Evolutionary conservation across 2,113 vertebrate genomes (phyloP), one percentile per base, ranked within the genome.

Genomic region (Myiagra hebetior): DNA sequence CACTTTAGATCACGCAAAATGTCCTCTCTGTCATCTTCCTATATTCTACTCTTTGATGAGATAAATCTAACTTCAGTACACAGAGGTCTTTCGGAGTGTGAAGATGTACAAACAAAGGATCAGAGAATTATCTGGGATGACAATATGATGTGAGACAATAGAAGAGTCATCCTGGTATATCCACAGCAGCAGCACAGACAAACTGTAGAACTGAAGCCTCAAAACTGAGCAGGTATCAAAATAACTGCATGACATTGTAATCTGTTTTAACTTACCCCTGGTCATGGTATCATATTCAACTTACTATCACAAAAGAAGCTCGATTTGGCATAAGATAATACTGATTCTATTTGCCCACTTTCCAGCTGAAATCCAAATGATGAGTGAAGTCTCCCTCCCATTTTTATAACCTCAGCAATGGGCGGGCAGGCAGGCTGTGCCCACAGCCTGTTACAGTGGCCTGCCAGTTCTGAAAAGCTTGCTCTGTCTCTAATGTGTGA

Each of bases 201-300:
- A 93, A 84, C 13, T 1, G 15, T 12, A 47, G 15, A 76, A 88
- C 52, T 44, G 76, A 92, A 80, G 76, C 68, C 85, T 78, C 90
- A 64, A 87, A 94, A 95, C 31, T 67, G 76, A 84, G 76, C 68
- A 93, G 83, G 53, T 74, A 92, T 59, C 86, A 84, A 77, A 89
- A 56, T 56, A 89, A 88, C 72, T 92, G 76, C 39, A 59, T 22
- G 60, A 70, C 76, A 84, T 6, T 60, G 35, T 75, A 56, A 90
- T 20, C 52, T 59, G 37, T 68, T 94, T 91, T 53, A 93, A 96
- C 91, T 96, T 94, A 96, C 92, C 95, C 92, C 64, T 64, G n/a
- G 62, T 53, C 60, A 93, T 93, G 41, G 68, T 72, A 74, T 63
- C 81, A 33, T 37, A 63, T 80, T 94, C 33, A 79, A 86, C 64